Evolutionary conservation across 2,888 invertebrate species (phyloP), one percentile per base, ranked within the genome.

Genomic region (Ectobius pallidus): DNA sequence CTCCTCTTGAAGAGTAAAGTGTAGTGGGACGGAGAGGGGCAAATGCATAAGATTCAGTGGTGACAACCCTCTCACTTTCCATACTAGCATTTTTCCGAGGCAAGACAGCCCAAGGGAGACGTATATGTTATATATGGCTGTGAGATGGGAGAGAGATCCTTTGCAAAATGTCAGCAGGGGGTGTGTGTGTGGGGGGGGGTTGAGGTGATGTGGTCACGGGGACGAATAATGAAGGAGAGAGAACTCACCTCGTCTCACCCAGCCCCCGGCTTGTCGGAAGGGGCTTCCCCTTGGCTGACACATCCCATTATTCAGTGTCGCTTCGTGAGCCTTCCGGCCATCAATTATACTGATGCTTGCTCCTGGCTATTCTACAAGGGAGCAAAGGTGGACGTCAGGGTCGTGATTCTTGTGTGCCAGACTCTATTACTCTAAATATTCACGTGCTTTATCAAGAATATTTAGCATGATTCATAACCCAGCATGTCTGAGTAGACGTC

Each of bases 281-380:
- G 72, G 73, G 34, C 73, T 73, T 73, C 52, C 73, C 73, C 70
- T 25, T 22, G 39, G 55, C 67, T 69, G 73, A 73, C 73, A 73
- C 55, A 30, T 25, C 69, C 70, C 73, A 73, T 73, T 73, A 73
- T 70, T 73, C 73, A 73, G 73, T 71, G 73, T 73, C 73, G 70
- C 67, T 61, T 32, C 49, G 25, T 46, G 73, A 70, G 62, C 58
- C 71, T 73, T 67, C 65, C 70, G 49, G 61, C 71, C 73, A 73
- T 73, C 73, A 73, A 73, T 73, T 73, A 73, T 30, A 25, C 39
- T 18, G 63, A 42, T 62, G 63, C 63, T 16, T 20, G 22, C 49
- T 32, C 16, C 32, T n/a, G 32, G 61, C 32, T 7, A 52, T 14
- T 22, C 52, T 30, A 30, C n/a, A 14, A 16, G 30, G 32, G 62